phyloP scores from a whole-genome alignment of 2,113 vertebrate genomes.

The Ammodytes dubius region DNA sequence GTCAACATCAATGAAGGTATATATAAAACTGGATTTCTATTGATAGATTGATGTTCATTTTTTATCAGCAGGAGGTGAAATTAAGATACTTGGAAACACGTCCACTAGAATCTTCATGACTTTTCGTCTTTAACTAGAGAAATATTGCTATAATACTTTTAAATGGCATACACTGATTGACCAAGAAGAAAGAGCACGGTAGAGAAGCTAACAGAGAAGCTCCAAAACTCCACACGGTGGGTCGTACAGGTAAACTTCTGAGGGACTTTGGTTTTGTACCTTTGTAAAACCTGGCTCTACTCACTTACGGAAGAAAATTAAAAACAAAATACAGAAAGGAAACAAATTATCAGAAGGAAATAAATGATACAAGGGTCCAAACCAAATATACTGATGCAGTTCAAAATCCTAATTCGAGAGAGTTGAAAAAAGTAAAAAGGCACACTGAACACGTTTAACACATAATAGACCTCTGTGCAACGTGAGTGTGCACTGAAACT shows the following conservation, averaged over 20 bases:
- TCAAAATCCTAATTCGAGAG: constrained; percentile 70
- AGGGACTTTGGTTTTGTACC: constrained; percentile 96
- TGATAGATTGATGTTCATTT: constrained; percentile 72
- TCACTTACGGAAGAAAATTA: constrained; percentile 75
- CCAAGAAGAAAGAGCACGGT: constrained; percentile 69
- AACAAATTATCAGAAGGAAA: constrained; percentile 71
- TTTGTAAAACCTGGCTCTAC: constrained; percentile 87
- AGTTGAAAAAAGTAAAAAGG: constrained; percentile 86
- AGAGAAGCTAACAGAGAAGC: constrained; percentile 79
- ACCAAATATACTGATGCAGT: constrained; percentile 57
- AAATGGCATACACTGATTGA: constrained; percentile 86
- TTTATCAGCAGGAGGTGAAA: constrained; percentile 82
- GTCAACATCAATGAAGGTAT: constrained; percentile 85
- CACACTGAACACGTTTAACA: constrained; percentile 90
- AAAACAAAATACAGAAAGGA: constrained; percentile 61
- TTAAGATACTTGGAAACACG: constrained; percentile 81
- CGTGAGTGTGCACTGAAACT: constrained; percentile 77
- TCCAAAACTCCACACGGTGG: constrained; percentile 90
- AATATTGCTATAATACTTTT: constrained; percentile 98
- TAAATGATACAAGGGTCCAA: constrained; percentile 56
- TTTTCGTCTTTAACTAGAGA: constrained; percentile 83
- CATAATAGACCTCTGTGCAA: constrained; percentile 66
- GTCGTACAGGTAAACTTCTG: constrained; percentile 86
- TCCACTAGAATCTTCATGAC: constrained; percentile 82
- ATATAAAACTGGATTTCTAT: constrained; percentile 83